phyloP scores from a whole-genome alignment of 2,797 vertebrate genomes.

The Takifugu ocellatus region DNA sequence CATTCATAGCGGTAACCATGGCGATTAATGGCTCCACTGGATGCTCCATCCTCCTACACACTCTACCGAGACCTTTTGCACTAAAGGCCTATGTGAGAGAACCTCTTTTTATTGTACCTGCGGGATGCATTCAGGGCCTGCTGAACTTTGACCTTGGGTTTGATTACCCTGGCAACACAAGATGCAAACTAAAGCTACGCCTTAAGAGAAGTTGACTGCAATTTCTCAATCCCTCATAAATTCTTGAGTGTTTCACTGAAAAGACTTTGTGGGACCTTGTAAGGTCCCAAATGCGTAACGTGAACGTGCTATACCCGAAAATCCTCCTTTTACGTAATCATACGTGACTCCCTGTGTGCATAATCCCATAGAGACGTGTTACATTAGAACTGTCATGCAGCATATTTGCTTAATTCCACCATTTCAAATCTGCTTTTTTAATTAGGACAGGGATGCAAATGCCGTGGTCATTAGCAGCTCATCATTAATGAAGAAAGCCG shows the following conservation, averaged over 20 bases:
- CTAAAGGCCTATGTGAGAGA: constrained; percentile 50
- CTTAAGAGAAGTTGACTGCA: constrained; percentile 38
- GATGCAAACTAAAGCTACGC: constrained; percentile 36
- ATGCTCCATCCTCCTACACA: constrained; percentile 20
- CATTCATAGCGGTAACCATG: constrained; percentile 45
- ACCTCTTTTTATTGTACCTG: constrained; percentile 61
- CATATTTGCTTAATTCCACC: constrained; percentile 55
- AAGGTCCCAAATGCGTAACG: constrained; percentile 29
- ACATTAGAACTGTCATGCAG: constrained; percentile 62
- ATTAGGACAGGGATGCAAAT: constrained; percentile 65
- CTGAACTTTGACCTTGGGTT: constrained; percentile 74
- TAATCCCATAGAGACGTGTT: constrained; percentile 52
- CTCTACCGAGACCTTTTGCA: constrained; percentile 37
- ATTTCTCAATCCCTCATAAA: constrained; percentile 52
- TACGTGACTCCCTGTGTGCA: neutral
- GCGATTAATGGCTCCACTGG: constrained; percentile 44
- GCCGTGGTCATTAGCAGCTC: constrained; percentile 57
- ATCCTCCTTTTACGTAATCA: no score
- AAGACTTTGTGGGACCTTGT: constrained; percentile 45
- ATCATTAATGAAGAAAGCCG: constrained; percentile 65
- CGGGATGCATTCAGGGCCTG: constrained; percentile 60
- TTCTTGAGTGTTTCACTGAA: constrained; percentile 49
- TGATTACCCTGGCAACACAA: constrained; percentile 58
- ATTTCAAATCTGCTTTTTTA: constrained; percentile 54
- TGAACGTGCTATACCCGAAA: no score